phyloP scores from a whole-genome alignment of 2,113 vertebrate genomes.

The Ailuropoda melanoleuca region DNA sequence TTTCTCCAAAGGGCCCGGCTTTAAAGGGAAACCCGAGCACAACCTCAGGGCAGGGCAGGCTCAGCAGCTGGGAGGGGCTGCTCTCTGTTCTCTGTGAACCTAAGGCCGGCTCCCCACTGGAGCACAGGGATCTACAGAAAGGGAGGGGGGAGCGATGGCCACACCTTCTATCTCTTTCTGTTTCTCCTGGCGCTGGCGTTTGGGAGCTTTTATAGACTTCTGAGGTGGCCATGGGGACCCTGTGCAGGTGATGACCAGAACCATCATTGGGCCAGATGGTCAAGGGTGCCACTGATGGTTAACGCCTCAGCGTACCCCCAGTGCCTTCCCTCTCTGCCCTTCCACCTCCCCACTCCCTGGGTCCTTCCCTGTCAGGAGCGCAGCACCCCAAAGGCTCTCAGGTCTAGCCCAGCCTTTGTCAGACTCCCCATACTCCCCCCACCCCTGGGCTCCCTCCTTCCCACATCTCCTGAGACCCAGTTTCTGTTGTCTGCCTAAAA shows the following conservation, averaged over 20 bases:
- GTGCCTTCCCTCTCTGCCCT: background rate
- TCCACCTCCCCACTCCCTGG: background rate
- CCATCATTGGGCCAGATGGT: background rate
- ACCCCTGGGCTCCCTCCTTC: background rate
- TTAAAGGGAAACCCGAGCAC: conserved; percentile 79
- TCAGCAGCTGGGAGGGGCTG: conserved; percentile 75
- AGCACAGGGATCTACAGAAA: background rate
- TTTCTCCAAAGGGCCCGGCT: conserved; percentile 80
- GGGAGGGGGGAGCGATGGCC: too few species aligned
- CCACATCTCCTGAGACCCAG: background rate
- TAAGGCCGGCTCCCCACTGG: background rate
- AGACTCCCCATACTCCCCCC: background rate
- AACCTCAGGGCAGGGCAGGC: conserved; percentile 83
- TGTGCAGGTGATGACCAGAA: background rate
- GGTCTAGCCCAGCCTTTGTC: rapidly evolving
- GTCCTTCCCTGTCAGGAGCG: background rate
- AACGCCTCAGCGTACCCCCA: rapidly evolving
- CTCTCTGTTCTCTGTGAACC: background rate
- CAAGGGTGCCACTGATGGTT: rapidly evolving
- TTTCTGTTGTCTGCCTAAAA: background rate
- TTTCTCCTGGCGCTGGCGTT: background rate
- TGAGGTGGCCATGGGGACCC: background rate
- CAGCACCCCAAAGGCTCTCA: background rate
- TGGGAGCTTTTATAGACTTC: background rate
- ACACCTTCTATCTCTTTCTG: background rate